Evolutionary conservation across 1,140 invertebrate species (phyloP), one percentile per base, ranked within the genome.

Genomic region (Drosophila sechellia): DNA sequence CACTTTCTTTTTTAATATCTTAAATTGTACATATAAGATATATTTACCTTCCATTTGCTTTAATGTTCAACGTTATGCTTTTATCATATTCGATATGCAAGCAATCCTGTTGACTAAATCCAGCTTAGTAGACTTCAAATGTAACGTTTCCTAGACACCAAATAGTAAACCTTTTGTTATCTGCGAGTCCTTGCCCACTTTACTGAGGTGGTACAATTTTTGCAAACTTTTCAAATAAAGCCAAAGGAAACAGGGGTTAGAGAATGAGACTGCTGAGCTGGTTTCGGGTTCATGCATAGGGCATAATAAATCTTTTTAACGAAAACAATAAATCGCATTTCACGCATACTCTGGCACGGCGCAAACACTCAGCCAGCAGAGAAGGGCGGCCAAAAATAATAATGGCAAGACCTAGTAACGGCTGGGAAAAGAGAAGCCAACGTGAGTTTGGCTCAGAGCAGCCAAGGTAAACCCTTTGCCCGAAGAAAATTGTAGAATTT

Each of bases 281-380:
- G 37, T 43, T 53, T 53, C 39, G 46, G 48, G 64, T 65, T 68
- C 60, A 68, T 25, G 49, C 61, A 56, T 69, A 74, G 59, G 58
- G 59, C 72, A 69, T 89, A 87, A 87, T 89, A 87, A 87, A 87
- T 87, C 83, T 87, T 83, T 87, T 89, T 72, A 87, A 76, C 84
- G 83, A 87, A 89, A 87, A 87, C 84, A 87, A 87, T 87, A 87
- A 87, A 87, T 87, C 83, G 83, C 81, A 89, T 86, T 79, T 83
- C 71, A 87, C 84, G 84, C 84, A 89, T 85, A 85, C 81, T 78
- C 73, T 87, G 66, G 43, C 63, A 77, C 79, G 63, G 60, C 37
- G 43, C 35, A 40, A 53, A 17, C 54, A 59, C 55, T 39, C 27
- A n/a, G 43, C 34, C 22, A 58, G 13, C 15, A 5, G 11, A 39